Percentiles rank a stretch among this genome's conserved stretches.
These are phyloP conservation scores for Dascyllus trimaculatus DNA, from an alignment of 2,113 vertebrate species.

Conservation along the genomic window DNA sequence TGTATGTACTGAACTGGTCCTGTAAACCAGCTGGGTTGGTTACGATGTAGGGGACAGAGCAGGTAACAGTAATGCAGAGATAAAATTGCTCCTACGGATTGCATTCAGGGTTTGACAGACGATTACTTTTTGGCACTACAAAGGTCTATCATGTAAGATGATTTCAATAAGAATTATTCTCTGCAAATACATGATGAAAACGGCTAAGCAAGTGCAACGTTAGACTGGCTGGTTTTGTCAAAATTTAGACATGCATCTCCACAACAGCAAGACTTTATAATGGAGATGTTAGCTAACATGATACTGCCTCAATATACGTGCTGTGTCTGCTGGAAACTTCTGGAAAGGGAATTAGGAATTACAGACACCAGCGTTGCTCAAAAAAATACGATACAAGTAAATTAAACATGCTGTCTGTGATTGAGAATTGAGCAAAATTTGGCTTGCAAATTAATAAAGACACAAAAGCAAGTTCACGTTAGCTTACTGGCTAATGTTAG, in stretches of 20 bases:
- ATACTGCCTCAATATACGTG: neutral
- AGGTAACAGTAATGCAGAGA: too few species aligned
- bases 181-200: neutral
- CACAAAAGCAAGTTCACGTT: constrained; percentile 28
- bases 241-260: neutral
- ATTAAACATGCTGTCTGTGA: neutral
- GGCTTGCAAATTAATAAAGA: neutral
- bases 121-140: too few species aligned
- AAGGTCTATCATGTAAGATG: too few species aligned
- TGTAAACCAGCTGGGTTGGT: too few species aligned
- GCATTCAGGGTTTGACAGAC: too few species aligned
- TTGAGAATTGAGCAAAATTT: neutral
- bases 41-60: too few species aligned
- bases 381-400: neutral
- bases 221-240: neutral
- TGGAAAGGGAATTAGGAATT: constrained; percentile 17
- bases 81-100: too few species aligned
- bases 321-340: constrained; percentile 46
- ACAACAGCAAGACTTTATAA: neutral
- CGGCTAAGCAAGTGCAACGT: neutral
- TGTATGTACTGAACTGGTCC: too few species aligned
- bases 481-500: constrained; percentile 56
- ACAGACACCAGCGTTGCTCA: neutral
- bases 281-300: neutral
- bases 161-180: too few species aligned